Conservation (phyloP, 1,140 invertebrate genomes). For the Anthonomus grandis region DNA sequence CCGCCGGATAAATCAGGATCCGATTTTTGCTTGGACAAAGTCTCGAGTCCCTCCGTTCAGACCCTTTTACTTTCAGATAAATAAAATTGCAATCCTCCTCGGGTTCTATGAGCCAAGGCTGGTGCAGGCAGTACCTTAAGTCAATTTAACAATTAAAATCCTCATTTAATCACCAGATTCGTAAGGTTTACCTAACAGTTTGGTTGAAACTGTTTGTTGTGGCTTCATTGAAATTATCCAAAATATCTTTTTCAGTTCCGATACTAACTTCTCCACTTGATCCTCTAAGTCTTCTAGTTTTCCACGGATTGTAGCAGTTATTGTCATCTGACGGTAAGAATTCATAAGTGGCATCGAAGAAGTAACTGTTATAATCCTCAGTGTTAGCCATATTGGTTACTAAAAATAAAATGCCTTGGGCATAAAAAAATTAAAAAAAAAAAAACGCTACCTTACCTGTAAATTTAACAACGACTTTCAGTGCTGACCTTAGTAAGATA, state of each 20-base stretch:
- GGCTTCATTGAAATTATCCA: neutral
- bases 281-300: constrained; percentile 61
- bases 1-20: constrained; percentile 69
- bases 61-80: constrained; percentile 66
- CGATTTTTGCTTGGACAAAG: constrained; percentile 69
- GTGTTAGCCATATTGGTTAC: constrained; percentile 77
- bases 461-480: constrained; percentile 69
- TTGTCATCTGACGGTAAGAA: constrained; percentile 61
- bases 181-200: neutral
- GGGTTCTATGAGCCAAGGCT: constrained; percentile 75
- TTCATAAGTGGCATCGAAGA: constrained; percentile 76
- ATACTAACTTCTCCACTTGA: constrained; percentile 68
- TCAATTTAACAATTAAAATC: constrained; percentile 19
- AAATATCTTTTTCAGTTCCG: constrained; percentile 32
- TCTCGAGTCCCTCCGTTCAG: constrained; percentile 55
- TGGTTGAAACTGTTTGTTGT: neutral
- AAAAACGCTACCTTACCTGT: constrained; percentile 36
- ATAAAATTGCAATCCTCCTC: constrained; percentile 68
- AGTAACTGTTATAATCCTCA: constrained; percentile 76
- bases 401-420: neutral
- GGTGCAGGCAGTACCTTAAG: constrained; percentile 58
- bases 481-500: constrained; percentile 62
- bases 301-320: constrained; percentile 59
- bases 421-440: neutral
- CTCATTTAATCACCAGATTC: constrained; percentile 37